Conservation (phyloP, 2,113 vertebrate species). For the Taxidea taxus region DNA sequence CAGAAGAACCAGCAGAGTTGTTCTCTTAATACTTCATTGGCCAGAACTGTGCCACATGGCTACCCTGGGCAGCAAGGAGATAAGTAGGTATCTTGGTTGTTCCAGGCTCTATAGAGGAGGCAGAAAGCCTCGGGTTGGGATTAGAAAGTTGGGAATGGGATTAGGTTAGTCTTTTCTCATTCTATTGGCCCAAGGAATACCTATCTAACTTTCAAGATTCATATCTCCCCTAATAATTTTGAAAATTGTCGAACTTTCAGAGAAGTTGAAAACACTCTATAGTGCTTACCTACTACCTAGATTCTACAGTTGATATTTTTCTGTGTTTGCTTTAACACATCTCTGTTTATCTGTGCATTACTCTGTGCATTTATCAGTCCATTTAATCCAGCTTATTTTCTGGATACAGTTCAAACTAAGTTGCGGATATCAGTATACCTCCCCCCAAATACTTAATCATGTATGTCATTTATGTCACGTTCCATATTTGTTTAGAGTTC, state of each 20-base stretch:
- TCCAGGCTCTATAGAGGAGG: background rate
- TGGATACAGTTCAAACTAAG: conserved; percentile 6
- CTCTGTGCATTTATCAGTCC: background rate
- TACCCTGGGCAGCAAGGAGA: background rate
- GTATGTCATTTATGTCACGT: background rate
- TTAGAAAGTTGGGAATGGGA: background rate
- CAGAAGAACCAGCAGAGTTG: background rate
- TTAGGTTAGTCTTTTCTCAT: background rate
- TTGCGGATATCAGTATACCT: background rate
- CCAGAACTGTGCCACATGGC: background rate
- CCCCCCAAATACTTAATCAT: background rate
- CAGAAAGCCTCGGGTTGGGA: background rate
- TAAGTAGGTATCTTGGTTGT: background rate
- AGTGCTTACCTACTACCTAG: background rate
- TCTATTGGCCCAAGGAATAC: background rate
- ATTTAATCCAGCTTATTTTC: background rate
- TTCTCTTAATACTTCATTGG: background rate
- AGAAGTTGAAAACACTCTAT: background rate
- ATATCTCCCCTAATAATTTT: background rate
- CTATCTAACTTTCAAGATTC: background rate
- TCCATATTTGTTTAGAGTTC: background rate
- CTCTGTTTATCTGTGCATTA: background rate
- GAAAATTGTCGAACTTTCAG: background rate
- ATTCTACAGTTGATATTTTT: background rate
- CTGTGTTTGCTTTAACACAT: background rate